A percentile compares a stretch with the other conserved stretches of the same genome.
Conservation (phyloP, 1,140 invertebrate species). For the Drosophila sp. region DNA sequence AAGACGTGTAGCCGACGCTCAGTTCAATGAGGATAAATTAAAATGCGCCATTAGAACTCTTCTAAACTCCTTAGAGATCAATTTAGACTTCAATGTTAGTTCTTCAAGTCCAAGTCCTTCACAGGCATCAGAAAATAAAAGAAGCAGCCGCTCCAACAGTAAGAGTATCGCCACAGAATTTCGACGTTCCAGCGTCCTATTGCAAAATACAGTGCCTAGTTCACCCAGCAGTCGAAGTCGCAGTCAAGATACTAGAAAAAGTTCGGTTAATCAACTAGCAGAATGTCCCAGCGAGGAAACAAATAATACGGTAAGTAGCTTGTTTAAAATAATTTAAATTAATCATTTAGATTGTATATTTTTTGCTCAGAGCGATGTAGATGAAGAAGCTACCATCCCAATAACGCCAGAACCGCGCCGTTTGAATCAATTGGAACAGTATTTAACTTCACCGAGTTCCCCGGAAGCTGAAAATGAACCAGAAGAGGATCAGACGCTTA, state of each 20-base stretch:
- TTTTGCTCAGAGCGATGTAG: too few relatives aligned
- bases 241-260: neutral
- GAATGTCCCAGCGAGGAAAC: neutral
- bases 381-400: neutral
- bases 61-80: conserved; percentile 5
- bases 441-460: conserved; percentile 6
- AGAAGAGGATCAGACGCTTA: neutral
- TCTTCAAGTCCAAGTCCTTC: neutral
- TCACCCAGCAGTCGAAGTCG: conserved; percentile 18
- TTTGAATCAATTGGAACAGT: conserved; percentile 7
- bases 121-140: neutral
- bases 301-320: conserved; percentile 2
- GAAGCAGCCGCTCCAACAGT: neutral
- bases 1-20: conserved; percentile 16
- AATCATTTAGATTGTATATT: too few relatives aligned
- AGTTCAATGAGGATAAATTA: conserved; percentile 34
- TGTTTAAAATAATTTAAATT: neutral
- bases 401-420: conserved; percentile 19
- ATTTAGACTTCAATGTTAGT: conserved; percentile 1
- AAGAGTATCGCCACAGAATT: conserved; percentile 12
- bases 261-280: neutral
- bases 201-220: neutral
- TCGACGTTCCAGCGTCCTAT: conserved; percentile 19
- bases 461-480: conserved; percentile 4
- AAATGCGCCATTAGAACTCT: conserved; percentile 28